Evolutionary conservation across 37 sponge, comb jelly and placozoan species (phyloP).

Genomic region (Agelas oroides): DNA sequence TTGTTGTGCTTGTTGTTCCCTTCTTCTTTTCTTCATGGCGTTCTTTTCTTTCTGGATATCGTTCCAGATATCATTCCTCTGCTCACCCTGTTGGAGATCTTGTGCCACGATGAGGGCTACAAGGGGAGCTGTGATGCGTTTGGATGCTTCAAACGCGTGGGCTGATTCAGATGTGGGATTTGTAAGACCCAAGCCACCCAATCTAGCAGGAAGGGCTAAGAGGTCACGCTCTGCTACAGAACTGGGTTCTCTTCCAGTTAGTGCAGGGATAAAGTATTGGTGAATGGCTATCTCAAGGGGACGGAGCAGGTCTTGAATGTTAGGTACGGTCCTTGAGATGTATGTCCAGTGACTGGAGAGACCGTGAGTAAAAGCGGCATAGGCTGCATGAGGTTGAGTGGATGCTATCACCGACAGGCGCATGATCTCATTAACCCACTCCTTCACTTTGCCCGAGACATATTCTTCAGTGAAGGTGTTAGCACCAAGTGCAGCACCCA

Average conservation of each 20-base stretch:
- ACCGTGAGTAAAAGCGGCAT: constrained; percentile 19
- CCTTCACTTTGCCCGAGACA: constrained; percentile 27
- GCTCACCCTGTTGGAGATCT: neutral
- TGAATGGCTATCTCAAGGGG: constrained; percentile 40
- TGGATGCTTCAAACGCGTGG: constrained; percentile 9
- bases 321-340: constrained; percentile 16
- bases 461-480: constrained; percentile 5
- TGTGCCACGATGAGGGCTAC: constrained; percentile 1
- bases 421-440: constrained; percentile 30
- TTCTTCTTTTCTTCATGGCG: neutral
- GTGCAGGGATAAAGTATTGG: constrained; percentile 4
- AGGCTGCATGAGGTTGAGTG: constrained; percentile 53
- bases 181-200: neutral
- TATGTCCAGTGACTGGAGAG: constrained; percentile 8
- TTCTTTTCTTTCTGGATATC: neutral
- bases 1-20: neutral
- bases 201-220: neutral
- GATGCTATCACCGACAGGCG: constrained; percentile 24
- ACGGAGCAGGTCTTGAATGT: constrained; percentile 27
- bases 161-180: neutral
- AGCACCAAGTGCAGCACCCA: constrained; percentile 40
- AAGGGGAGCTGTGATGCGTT: neutral
- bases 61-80: neutral
- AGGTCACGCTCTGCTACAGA: neutral
- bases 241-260: neutral